Base-by-base conservation (phyloP, 2,113 vertebrate species). In the Balaenoptera acutorostrata region DNA sequence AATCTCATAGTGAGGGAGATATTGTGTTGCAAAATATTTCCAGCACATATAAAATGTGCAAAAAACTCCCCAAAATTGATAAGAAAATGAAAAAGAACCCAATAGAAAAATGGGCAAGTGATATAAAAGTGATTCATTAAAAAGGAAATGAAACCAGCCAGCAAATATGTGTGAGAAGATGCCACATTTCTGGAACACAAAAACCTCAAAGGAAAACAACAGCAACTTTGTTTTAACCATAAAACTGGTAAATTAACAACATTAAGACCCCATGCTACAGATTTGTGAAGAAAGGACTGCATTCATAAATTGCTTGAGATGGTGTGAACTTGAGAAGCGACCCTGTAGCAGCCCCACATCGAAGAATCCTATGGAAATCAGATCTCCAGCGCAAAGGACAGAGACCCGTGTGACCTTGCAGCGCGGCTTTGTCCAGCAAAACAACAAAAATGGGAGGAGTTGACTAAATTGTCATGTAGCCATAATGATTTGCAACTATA, bases 371-470 rank as follows among this genome's bases (percentile, higher is more conserved):
- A 44, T 9, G 18, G 71, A 74, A 57, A 88, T 7, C 11, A 0
- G 6, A 44, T 20, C 55, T 46, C 20, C 36, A 41, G 80, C 27
- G 15, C 52, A 23, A 55, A 39, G 55, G 17, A 39, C 11, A 33
- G 41, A 31, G 68, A n/a, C 12, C 49, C 0, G 0, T 14, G 17
- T 4, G 55, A 17, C 33, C 12, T 15, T 27, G 2, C 14, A 15
- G 20, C 41, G 17, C 1, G 13, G 27, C 14, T 46, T 36, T 39
- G 36, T 41, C 55, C 27, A 27, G 39, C 23, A 41, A 75, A 57
- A 66, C 27, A 31, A 14, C 36, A 14, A 64, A 55, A 77, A 36
- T 1, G 1, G 44, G 44, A 46, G 17, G 0, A 9, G 3, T 13
- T 25, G 41, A 63, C 69, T n/a, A 9, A 36, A 31, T 5, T 41